phyloP scores from a whole-genome alignment of 2,888 invertebrate genomes.

The Molorchus minor region DNA sequence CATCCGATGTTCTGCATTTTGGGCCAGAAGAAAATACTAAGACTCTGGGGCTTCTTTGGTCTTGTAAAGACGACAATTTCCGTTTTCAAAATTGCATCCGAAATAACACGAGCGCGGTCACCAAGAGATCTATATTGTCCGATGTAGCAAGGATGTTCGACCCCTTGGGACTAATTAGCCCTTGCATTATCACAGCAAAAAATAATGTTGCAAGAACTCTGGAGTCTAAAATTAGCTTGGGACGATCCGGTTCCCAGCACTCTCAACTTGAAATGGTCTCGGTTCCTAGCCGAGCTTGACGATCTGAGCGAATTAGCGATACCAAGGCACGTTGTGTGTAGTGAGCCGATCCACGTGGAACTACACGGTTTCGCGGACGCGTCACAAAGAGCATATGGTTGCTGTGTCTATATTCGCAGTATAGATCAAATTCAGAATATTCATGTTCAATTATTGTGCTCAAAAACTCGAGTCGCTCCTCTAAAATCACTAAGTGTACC shows the following conservation, averaged over 20 bases:
- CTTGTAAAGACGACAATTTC: conserved; percentile 8
- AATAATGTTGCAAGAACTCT: neutral
- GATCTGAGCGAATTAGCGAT: neutral
- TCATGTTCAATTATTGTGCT: neutral
- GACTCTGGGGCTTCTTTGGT: conserved; percentile 18
- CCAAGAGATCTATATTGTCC: conserved; percentile 16
- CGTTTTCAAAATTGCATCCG: too few relatives aligned
- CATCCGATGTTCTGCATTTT: neutral
- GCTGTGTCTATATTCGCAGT: neutral
- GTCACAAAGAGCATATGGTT: neutral
- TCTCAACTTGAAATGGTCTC: neutral
- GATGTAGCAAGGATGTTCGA: conserved; percentile 9
- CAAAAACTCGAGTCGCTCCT: neutral
- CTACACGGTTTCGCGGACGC: neutral
- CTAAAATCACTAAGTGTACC: neutral
- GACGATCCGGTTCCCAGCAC: conserved; percentile 1
- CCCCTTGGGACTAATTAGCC: too few relatives aligned
- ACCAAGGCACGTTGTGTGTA: neutral
- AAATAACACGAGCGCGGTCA: neutral
- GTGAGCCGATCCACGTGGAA: neutral
- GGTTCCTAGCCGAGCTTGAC: neutral
- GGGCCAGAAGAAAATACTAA: conserved; percentile 8
- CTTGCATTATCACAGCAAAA: neutral
- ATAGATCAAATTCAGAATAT: neutral
- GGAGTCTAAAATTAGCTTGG: neutral